Evolutionary conservation across 2,888 invertebrate species (phyloP).

Genomic region (Eudemis profundana): DNA sequence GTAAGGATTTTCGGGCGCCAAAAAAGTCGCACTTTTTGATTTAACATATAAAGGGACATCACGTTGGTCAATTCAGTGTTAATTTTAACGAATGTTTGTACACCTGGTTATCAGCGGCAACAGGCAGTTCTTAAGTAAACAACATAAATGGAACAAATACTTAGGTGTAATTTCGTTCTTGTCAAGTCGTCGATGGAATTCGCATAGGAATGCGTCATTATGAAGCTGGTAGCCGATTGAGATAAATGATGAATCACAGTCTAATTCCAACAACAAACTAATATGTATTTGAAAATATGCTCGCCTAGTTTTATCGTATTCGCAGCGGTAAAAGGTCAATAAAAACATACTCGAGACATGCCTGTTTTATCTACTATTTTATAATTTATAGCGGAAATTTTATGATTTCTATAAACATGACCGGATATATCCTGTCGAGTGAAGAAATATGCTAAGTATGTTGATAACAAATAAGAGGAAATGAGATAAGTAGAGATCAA

Average conservation of each 20-base stretch:
- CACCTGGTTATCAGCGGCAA: too few relatives aligned
- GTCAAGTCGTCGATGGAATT: neutral
- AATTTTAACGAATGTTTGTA: too few relatives aligned
- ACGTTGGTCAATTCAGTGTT: too few relatives aligned
- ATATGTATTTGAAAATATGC: conserved; percentile 51
- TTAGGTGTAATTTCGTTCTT: neutral
- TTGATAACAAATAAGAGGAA: conserved; percentile 24
- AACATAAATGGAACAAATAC: neutral
- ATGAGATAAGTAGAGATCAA: conserved; percentile 24
- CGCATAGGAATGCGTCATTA: neutral
- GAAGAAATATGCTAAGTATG: conserved; percentile 9
- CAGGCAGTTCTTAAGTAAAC: too few relatives aligned
- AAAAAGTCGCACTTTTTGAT: too few relatives aligned
- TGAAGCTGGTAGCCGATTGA: conserved; percentile 44
- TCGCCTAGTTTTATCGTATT: conserved; percentile 34
- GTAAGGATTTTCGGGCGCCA: too few relatives aligned
- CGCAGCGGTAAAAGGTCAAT: neutral
- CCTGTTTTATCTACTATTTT: neutral
- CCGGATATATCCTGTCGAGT: conserved; percentile 1
- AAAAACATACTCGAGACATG: neutral
- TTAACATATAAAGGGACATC: too few relatives aligned
- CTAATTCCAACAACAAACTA: conserved; percentile 47
- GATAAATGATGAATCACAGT: conserved; percentile 46
- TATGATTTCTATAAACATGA: neutral
- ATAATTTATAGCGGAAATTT: neutral